Conservation (phyloP, 2,797 vertebrate genomes). For the Premnoplex brunnescens region DNA sequence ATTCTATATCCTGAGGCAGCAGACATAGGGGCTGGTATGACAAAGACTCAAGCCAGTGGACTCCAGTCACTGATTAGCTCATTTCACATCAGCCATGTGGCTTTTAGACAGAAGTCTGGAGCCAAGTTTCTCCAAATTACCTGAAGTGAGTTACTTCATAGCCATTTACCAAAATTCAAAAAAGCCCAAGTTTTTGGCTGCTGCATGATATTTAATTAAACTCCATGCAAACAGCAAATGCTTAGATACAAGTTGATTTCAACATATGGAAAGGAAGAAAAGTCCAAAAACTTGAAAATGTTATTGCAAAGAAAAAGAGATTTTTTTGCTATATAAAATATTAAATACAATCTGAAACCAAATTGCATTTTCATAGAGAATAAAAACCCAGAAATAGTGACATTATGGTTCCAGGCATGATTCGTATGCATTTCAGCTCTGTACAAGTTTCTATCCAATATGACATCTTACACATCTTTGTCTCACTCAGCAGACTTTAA, state of each 20-base stretch:
- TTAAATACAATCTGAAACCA: background rate
- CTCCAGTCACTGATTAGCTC: background rate
- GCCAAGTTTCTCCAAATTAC: conserved; percentile 51
- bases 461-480: background rate
- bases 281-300: background rate
- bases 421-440: background rate
- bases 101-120: conserved; percentile 16
- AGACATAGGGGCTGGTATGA: background rate
- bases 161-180: conserved; percentile 43
- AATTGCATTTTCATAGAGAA: background rate
- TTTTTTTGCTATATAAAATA: background rate
- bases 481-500: background rate
- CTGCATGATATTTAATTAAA: conserved; percentile 46
- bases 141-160: conserved; percentile 49
- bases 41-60: background rate
- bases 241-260: background rate
- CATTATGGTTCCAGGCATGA: background rate
- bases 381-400: background rate
- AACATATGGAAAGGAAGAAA: background rate
- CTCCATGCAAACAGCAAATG: background rate
- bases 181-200: conserved; percentile 9
- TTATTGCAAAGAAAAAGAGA: background rate
- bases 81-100: conserved; percentile 34
- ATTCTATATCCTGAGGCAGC: background rate
- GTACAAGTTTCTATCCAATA: background rate